phyloP scores from a whole-genome alignment of 2,888 invertebrate genomes.

The Steromphala cineraria region DNA sequence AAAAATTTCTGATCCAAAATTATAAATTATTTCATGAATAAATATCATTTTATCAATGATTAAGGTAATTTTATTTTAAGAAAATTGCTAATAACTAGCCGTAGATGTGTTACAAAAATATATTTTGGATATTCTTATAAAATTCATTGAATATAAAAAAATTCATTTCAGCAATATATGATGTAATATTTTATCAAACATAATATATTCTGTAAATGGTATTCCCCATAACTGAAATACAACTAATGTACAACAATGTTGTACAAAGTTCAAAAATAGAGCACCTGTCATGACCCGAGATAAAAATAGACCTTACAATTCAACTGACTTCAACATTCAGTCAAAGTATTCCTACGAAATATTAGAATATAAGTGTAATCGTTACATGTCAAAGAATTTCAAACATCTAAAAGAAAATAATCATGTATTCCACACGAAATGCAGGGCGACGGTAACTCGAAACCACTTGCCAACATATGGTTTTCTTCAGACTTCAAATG shows the following conservation, averaged over 20 bases:
- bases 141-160: neutral
- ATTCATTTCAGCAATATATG: neutral
- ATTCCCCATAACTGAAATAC: too few relatives aligned
- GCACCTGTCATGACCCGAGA: neutral
- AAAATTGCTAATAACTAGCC: neutral
- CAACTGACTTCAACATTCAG: neutral
- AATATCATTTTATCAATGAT: too few relatives aligned
- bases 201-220: too few relatives aligned
- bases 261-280: neutral
- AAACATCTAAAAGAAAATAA: neutral
- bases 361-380: neutral
- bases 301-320: neutral
- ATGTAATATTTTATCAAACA: neutral
- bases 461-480: conserved; percentile 20
- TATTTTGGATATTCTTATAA: too few relatives aligned
- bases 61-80: neutral
- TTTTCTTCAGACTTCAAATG: conserved; percentile 8
- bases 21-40: too few relatives aligned
- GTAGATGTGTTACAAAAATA: too few relatives aligned
- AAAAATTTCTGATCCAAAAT: neutral
- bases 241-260: neutral
- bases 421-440: neutral
- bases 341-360: neutral
- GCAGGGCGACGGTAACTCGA: conserved; percentile 2
- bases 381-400: neutral